Evolutionary conservation across 1,140 invertebrate species (phyloP).

Genomic region (Saccostrea cuccullata): DNA sequence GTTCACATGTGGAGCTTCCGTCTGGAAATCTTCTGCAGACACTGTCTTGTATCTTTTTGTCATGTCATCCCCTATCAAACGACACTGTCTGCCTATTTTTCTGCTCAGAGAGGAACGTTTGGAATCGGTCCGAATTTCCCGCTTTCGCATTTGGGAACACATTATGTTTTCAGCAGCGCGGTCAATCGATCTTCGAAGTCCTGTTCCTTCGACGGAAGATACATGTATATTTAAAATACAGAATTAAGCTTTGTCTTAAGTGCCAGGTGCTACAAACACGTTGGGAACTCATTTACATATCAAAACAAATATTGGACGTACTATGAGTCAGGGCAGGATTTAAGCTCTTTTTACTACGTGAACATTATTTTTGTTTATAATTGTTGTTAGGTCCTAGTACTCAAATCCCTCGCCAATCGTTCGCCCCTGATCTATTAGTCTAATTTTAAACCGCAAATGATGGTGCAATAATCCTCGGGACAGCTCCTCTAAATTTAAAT

Average conservation of each 20-base stretch:
- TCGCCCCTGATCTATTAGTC: background rate
- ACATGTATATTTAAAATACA: background rate
- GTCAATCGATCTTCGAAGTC: background rate
- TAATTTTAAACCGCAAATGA: background rate
- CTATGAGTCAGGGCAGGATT: background rate
- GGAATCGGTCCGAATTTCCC: background rate
- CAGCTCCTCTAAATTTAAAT: no score
- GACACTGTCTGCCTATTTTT: conserved; percentile 10
- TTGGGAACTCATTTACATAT: conserved; percentile 3
- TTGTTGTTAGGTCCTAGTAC: background rate
- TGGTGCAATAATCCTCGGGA: background rate
- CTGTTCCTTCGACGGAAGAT: background rate
- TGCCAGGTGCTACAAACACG: background rate
- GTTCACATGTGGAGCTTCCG: background rate
- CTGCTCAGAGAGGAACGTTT: background rate
- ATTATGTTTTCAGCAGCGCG: background rate
- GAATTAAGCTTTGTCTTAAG: background rate
- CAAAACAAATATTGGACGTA: background rate
- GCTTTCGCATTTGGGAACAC: conserved; percentile 13
- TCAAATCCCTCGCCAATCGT: background rate
- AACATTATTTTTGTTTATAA: background rate
- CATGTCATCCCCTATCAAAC: conserved; percentile 7
- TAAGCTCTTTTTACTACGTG: no score
- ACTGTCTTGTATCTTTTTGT: background rate
- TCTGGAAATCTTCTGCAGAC: background rate